These are phyloP conservation scores for Harpagoxenus sublaevis DNA, from an alignment of 2,888 invertebrate genomes.

Conservation along the genomic window DNA sequence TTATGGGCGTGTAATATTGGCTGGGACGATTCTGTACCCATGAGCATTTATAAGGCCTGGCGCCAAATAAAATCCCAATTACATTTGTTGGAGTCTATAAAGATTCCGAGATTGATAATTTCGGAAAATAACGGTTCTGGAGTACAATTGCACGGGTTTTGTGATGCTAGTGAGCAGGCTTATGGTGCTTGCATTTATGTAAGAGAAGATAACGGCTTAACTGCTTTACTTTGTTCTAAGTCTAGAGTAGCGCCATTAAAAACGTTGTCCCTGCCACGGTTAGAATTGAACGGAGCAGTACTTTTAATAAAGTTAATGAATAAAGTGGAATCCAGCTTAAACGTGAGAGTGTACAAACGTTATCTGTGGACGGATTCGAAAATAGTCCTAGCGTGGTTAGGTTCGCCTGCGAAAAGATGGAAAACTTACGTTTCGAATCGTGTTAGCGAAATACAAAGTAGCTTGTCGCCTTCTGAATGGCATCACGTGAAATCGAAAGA, in stretches of 20 bases:
- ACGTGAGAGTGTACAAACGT: background rate
- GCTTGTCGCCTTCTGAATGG: background rate
- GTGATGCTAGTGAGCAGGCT: background rate
- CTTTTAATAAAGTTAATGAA: background rate
- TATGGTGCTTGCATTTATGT: background rate
- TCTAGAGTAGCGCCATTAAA: too few species aligned
- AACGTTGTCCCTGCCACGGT: too few species aligned
- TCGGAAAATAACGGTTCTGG: too few species aligned
- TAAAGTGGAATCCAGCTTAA: background rate
- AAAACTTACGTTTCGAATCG: background rate
- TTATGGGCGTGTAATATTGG: background rate
- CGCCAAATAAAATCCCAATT: background rate
- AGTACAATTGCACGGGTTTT: background rate
- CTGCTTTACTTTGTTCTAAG: too few species aligned
- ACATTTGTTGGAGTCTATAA: background rate
- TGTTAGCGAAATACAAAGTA: background rate
- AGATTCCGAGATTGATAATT: background rate
- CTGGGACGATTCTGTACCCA: background rate
- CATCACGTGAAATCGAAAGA: background rate
- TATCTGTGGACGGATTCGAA: background rate
- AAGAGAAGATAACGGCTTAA: background rate
- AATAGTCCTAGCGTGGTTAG: background rate
- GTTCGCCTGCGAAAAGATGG: background rate
- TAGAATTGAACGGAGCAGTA: background rate
- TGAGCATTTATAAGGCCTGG: background rate